Evolutionary conservation across 2,797 vertebrate genomes (phyloP), one percentile per base, ranked within the genome.

Genomic region (Brachyrhaphis roseni): DNA sequence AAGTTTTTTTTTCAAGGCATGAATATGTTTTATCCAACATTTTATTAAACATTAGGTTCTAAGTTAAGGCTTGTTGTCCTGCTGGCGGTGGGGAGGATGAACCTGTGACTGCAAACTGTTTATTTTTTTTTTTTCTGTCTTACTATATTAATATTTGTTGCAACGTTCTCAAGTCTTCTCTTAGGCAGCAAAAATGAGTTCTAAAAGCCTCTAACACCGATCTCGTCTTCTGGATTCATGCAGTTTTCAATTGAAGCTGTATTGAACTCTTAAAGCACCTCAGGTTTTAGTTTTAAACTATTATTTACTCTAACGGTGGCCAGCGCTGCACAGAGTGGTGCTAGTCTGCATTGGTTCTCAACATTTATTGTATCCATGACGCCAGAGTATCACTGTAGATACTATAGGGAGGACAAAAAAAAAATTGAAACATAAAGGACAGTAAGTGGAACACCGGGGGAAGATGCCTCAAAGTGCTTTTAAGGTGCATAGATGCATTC

Each of bases 381-480:
- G 88, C 78, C 70, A 55, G 68, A 83, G 86, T 66, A 75, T 55
- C 78, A 87, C 86, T 74, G 79, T 72, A 82, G 78, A 81, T 76
- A n/a, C 46, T 86, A 76, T 89, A 75, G 78, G 87, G 83, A 53
- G 51, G 49, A 51, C 49, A 3, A 83, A 86, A 82, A 43, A 43
- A 18, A 74, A 71, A 45, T 31, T n/a, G n/a, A 77, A 66, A 49
- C 70, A 79, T 79, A 75, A 81, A 77, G 84, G 85, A 59, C 86
- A 91, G 71, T 90, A 86, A 92, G 78, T 91, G 91, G 83, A 92
- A 91, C 86, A 85, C 89, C 75, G 1, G 73, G 18, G 23, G 80
- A 86, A 80, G 86, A 85, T 57, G 77, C 78, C 82, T 79, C 51
- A 92, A 90, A 91, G 85, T 89, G 90, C 90, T 92, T 93, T 93